Conservation (phyloP, 2,113 vertebrate species). For the Delphinapterus leucas region DNA sequence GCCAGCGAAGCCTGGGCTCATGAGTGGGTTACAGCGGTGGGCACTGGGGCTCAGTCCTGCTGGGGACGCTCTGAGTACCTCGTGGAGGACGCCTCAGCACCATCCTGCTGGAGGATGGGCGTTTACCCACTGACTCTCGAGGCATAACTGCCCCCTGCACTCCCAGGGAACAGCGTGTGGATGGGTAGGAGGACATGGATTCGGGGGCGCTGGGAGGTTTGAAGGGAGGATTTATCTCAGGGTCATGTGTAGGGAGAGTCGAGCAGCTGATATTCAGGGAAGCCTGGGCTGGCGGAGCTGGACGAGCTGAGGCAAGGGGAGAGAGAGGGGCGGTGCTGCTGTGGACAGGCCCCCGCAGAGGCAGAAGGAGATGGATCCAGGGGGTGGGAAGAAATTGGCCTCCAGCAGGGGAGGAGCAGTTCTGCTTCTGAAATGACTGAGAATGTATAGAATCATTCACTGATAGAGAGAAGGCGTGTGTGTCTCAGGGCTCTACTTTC, state of each 20-base stretch:
- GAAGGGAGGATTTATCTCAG: background rate
- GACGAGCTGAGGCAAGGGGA: background rate
- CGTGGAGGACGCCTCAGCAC: background rate
- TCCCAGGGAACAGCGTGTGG: background rate
- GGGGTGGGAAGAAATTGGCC: background rate
- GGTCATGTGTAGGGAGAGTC: background rate
- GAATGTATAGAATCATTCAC: fast-evolving
- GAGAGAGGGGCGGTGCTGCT: no score
- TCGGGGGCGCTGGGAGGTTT: background rate
- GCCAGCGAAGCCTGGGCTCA: fast-evolving
- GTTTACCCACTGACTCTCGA: background rate
- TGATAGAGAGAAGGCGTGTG: background rate
- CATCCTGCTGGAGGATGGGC: background rate
- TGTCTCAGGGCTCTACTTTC: background rate
- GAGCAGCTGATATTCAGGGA: background rate
- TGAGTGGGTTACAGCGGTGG: background rate
- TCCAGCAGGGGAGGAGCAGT: background rate
- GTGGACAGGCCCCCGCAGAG: background rate
- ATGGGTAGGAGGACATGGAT: background rate
- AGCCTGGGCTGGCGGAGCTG: no score
- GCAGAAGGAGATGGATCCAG: background rate
- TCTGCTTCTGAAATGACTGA: background rate
- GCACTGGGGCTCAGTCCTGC: fast-evolving
- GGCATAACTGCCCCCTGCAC: background rate
- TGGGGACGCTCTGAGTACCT: background rate